Percentiles rank a stretch among this genome's conserved stretches.
These are phyloP conservation scores for Listronotus oregonensis DNA, from an alignment of 1,140 invertebrate species.

Conservation along the genomic window DNA sequence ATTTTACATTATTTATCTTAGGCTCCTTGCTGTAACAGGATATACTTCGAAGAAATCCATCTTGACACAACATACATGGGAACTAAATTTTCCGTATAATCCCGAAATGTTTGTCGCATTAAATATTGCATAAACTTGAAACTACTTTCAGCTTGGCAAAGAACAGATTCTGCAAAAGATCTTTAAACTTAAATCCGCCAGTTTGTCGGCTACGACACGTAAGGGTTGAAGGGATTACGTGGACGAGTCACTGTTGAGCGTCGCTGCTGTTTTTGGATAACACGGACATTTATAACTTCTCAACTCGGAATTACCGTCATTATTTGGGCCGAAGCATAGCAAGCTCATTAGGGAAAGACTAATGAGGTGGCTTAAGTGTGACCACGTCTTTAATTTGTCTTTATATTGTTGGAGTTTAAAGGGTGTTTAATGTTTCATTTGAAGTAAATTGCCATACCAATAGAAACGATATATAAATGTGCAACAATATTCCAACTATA, in stretches of 20 bases:
- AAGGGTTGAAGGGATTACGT: constrained; percentile 20
- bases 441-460: background rate
- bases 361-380: constrained; percentile 22
- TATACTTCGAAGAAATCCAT: constrained; percentile 3
- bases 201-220: constrained; percentile 32
- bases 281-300: constrained; percentile 31
- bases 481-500: background rate
- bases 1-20: constrained; percentile 12
- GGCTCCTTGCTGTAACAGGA: constrained; percentile 1
- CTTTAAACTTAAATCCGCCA: constrained; percentile 41
- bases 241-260: constrained; percentile 14
- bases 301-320: constrained; percentile 31
- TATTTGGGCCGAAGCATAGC: constrained; percentile 3
- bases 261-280: constrained; percentile 29
- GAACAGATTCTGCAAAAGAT: constrained; percentile 24
- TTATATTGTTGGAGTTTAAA: background rate
- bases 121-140: constrained; percentile 43
- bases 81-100: constrained; percentile 32
- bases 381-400: constrained; percentile 16
- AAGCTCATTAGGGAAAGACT: constrained; percentile 11
- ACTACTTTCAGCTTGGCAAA: constrained; percentile 29
- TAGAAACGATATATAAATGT: background rate
- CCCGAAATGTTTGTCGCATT: constrained; percentile 41
- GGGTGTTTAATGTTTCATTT: background rate
- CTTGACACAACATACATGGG: constrained; percentile 14